Percentiles rank a stretch among this genome's conserved stretches.
phyloP scores from a whole-genome alignment of 30 jellyfish, hydroid and myxozoan species.

The Phacellophora camtschatica region DNA sequence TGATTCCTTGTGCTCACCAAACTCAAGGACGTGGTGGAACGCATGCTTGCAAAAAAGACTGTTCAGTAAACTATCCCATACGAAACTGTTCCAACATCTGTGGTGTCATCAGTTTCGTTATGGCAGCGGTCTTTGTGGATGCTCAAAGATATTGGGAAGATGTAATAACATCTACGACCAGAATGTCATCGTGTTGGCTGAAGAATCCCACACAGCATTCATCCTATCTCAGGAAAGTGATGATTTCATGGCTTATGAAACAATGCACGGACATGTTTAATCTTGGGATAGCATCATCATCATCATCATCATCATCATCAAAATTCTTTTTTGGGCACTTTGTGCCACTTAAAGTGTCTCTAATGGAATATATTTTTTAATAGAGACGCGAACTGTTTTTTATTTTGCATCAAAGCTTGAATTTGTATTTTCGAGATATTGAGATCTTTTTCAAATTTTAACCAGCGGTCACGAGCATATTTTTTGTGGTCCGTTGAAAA shows the following conservation, averaged over 20 bases:
- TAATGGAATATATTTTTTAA: too few species aligned
- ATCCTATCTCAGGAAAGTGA: too few species aligned
- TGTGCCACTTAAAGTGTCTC: not conserved
- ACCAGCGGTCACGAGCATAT: not conserved
- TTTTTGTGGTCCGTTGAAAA: not conserved
- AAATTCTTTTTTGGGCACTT: too few species aligned
- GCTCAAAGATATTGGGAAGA: not conserved
- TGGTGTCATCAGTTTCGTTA: not conserved
- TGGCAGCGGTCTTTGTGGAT: not conserved
- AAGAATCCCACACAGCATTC: not conserved
- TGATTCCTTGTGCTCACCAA: not conserved
- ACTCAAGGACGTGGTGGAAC: not conserved
- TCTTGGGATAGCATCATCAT: not conserved
- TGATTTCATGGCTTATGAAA: not conserved
- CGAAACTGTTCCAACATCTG: not conserved
- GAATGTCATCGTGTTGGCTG: not conserved
- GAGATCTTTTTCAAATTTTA: not conserved
- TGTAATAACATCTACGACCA: not conserved
- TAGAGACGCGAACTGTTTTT: not conserved
- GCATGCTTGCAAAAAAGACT: not conserved
- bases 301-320: not conserved
- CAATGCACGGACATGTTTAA: not conserved
- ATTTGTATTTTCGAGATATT: not conserved
- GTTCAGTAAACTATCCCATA: not conserved
- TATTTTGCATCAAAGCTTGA: not conserved